Evolutionary conservation across 2,113 vertebrate species (phyloP).

Genomic region (Sylvicapra grimmia): DNA sequence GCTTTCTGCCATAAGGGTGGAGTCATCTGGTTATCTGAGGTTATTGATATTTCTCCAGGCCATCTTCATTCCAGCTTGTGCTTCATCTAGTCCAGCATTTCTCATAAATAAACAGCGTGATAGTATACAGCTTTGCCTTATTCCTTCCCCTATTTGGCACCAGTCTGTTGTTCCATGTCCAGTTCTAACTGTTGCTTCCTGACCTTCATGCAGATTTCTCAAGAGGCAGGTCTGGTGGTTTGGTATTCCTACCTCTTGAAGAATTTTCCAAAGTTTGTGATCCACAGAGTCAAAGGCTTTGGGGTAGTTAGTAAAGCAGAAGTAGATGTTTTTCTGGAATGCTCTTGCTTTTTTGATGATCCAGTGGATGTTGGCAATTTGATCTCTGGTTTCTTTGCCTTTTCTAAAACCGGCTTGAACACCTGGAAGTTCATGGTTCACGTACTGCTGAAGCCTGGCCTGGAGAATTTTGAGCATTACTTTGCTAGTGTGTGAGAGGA

Average conservation of each 20-base stretch:
- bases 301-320: neutral
- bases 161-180: neutral
- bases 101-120: neutral
- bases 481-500: neutral
- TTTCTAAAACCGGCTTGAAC: neutral
- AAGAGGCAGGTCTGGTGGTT: neutral
- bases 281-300: neutral
- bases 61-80: neutral
- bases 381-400: neutral
- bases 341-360: neutral
- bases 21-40: neutral
- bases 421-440: neutral
- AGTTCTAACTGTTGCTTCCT: neutral
- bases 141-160: neutral
- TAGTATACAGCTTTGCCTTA: neutral
- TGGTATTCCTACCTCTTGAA: neutral
- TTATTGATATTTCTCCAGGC: neutral
- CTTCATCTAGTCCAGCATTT: neutral
- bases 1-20: neutral
- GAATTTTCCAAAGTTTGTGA: neutral
- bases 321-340: neutral
- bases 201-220: neutral
- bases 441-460: neutral
- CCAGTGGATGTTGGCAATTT: neutral
- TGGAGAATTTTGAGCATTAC: neutral